Evolutionary conservation across 2,797 vertebrate species (phyloP), one percentile per base, ranked within the genome.

Genomic region (Chrosomus eos): DNA sequence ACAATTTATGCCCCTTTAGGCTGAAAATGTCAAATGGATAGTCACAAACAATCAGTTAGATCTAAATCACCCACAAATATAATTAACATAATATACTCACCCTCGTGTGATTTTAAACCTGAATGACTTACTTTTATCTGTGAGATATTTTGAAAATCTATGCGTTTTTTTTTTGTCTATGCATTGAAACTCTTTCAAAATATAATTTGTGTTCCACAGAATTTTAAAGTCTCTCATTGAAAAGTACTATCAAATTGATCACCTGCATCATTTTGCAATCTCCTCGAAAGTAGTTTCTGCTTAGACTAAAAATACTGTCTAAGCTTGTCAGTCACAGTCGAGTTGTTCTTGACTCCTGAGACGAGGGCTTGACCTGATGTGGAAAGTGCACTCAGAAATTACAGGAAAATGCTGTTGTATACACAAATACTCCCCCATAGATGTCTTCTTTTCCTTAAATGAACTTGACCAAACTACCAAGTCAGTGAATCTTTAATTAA

Each of bases 251-350:
- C 13, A 76, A 40, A 38, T 67, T 60, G 5, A 36, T n/a, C 38
- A 71, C 28, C 40, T 5, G 2, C 71, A 28, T 33, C 67, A 62
- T 78, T 77, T 82, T 71, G 64, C 58, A 67, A 82, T 78, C 19
- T 70, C 72, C 6, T 75, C 5, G 66, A 45, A n/a, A 73, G 83
- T 55, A 51, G 31, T 16, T 18, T 18, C 16, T 33, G 66, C 53
- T 64, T 40, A 11, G 28, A 74, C 86, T 77, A 31, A 86, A 85
- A 67, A 89, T 80, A 67, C 38, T 53, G n/a, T 53, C 45, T 83
- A 84, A 81, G 84, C 72, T 5, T 71, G 68, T 31, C 68, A 58
- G 45, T 60, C n/a, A 80, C 74, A 64, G 45, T 73, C 16, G 33
- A 83, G 81, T 33, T 83, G 75, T 74, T 58, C 48, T 83, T 79